A percentile compares a stretch with the other conserved stretches of the same genome.
phyloP scores from a whole-genome alignment of 2,888 invertebrate genomes.

The Corbicula japonica region DNA sequence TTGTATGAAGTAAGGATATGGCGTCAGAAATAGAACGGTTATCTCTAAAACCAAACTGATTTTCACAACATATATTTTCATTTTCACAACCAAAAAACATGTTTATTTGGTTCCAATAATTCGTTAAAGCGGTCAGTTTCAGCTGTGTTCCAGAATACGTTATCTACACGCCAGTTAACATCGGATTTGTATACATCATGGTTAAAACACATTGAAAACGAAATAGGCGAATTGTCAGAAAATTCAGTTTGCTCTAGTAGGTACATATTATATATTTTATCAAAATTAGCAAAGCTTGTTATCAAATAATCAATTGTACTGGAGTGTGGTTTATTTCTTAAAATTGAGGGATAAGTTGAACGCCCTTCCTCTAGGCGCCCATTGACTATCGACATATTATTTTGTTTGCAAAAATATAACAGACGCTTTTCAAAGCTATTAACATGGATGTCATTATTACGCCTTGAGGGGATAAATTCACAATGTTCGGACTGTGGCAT shows the following conservation, averaged over 20 bases:
- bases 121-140: neutral
- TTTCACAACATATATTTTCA: no score
- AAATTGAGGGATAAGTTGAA: neutral
- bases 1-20: no score
- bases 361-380: neutral
- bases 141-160: neutral
- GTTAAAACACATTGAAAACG: neutral
- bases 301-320: neutral
- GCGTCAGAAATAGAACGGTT: no score
- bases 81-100: no score
- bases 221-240: neutral
- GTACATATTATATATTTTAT: neutral
- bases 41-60: no score
- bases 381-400: neutral
- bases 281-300: neutral
- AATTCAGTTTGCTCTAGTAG: neutral
- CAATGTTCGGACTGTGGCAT: constrained; percentile 1
- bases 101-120: neutral
- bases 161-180: neutral
- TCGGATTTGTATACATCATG: neutral
- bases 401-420: neutral
- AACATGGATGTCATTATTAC: constrained; percentile 1
- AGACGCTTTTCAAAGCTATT: neutral
- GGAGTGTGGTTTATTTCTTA: neutral
- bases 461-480: neutral